Percentiles rank a stretch among this genome's conserved stretches.
Conservation (phyloP, 2,797 vertebrate genomes). For the Balearica regulorum region DNA sequence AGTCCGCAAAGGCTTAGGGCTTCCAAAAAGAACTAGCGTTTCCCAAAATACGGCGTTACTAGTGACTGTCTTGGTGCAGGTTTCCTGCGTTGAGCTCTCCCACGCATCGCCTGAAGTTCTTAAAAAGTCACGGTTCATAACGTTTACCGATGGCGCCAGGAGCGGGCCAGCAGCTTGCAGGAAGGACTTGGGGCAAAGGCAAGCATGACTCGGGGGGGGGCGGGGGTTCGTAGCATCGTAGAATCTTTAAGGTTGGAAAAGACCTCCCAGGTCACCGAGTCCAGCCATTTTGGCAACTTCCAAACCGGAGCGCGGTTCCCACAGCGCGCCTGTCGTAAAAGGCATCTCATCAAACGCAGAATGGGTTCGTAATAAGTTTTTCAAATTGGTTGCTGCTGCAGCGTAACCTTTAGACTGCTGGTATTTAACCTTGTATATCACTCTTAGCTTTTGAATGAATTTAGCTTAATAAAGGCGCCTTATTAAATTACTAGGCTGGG, state of each 20-base stretch:
- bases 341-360: conserved; percentile 61
- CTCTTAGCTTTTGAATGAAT: conserved; percentile 57
- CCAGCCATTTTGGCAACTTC: too few species aligned
- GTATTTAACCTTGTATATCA: conserved; percentile 69
- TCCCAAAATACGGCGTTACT: background rate
- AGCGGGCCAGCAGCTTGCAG: too few species aligned
- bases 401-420: conserved; percentile 48
- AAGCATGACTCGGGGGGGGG: too few species aligned
- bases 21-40: background rate
- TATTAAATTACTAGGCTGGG: conserved; percentile 53
- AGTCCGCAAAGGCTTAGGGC: background rate
- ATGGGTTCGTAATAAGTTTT: conserved; percentile 63
- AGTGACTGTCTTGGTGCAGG: background rate
- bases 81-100: background rate
- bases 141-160: background rate
- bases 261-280: too few species aligned
- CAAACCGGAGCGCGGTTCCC: background rate
- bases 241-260: too few species aligned
- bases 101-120: background rate
- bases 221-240: too few species aligned
- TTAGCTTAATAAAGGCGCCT: conserved; percentile 54
- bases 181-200: too few species aligned
- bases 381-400: conserved; percentile 60
- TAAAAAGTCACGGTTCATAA: background rate
- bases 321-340: background rate